Evolutionary conservation across 2,797 vertebrate genomes (phyloP), one percentile per base, ranked within the genome.

Genomic region (Mionectes olivaceus): DNA sequence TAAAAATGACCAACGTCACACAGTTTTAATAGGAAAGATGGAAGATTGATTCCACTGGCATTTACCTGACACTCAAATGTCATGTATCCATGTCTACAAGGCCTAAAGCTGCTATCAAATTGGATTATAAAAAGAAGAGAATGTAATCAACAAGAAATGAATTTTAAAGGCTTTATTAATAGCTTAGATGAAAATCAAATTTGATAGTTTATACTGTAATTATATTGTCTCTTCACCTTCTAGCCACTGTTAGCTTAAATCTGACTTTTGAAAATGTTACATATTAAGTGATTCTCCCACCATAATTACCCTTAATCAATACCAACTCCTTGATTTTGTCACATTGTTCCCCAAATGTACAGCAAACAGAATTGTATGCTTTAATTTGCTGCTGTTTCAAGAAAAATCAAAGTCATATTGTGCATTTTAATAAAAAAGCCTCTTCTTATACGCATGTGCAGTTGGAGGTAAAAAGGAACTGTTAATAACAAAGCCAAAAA

Each of bases 51-150:
- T 97, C 94, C 19, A 87, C 9, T 85, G 85, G 7, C 50, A 93
- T 96, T 97, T 95, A 69, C 27, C 49, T 93, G 57, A 60, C 41
- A 90, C 73, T 82, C 37, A 92, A 63, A 80, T 94, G 83, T 80
- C 70, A 84, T 13, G 6, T 68, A 80, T 67, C 30, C 6, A 35
- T 30, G 13, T 57, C 32, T 75, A 37, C 27, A 96, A 92, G 12
- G 52, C 56, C 19, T 74, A 87, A 89, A 88, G 7, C 32, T 85
- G 16, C 17, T n/a, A 41, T 63, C 14, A 88, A 73, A 91, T 47
- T 93, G 27, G 19, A 82, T 91, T 94, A 67, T 44, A 76, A 75
- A 74, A 83, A 59, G 19, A 81, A 47, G 24, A 53, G 1, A 68
- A 77, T 56, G 19, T 55, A 89, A 90, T 75, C 78, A 87, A 52